A percentile compares a stretch with the other conserved stretches of the same genome.
These are phyloP conservation scores for Tetraneura akinire DNA, from an alignment of 1,140 invertebrate species.

Conservation along the genomic window DNA sequence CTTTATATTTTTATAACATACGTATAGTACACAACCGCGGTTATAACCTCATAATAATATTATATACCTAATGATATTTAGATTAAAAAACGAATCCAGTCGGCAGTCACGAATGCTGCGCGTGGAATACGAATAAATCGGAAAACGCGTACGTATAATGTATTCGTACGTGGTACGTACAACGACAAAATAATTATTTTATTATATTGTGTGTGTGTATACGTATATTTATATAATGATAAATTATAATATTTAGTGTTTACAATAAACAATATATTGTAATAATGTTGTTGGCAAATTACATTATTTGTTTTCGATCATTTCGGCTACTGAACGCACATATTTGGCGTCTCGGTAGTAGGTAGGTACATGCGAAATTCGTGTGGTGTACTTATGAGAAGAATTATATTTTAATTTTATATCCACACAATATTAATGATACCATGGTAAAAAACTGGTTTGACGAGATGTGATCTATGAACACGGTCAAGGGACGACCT, in stretches of 20 bases:
- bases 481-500: not conserved
- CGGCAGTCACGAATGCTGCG: constrained; percentile 27
- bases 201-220: too few relatives aligned
- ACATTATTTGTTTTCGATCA: too few relatives aligned
- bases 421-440: constrained; percentile 26
- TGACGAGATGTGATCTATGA: not conserved
- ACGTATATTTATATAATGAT: too few relatives aligned
- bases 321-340: too few relatives aligned
- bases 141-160: not conserved
- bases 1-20: too few relatives aligned
- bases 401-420: not conserved
- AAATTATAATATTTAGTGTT: too few relatives aligned
- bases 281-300: too few relatives aligned
- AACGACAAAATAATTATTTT: too few relatives aligned
- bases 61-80: constrained; percentile 41
- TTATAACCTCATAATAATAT: not conserved
- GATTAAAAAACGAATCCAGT: constrained; percentile 1
- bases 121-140: constrained; percentile 3
- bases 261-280: too few relatives aligned
- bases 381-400: not conserved
- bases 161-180: not conserved
- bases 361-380: too few relatives aligned
- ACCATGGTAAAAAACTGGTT: constrained; percentile 36
- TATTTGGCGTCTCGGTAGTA: too few relatives aligned
- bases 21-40: too few relatives aligned